Base-by-base conservation (phyloP, 2,113 vertebrate genomes). In the Oreochromis aureus region DNA sequence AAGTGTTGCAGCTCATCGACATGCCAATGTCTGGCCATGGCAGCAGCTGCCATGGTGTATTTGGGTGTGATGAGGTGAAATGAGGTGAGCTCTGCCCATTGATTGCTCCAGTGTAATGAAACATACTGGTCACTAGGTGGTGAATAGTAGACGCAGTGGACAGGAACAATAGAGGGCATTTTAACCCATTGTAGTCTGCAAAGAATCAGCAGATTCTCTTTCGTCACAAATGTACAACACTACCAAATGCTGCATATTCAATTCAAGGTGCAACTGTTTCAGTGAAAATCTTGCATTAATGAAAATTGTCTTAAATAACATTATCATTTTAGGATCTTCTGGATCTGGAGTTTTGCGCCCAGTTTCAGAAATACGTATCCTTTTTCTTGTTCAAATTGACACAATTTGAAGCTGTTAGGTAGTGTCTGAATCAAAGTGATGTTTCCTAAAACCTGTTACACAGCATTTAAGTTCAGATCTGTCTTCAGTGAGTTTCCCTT, bases 281-380 rank as follows among this genome's bases (percentile, higher is more conserved):
- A 22, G 22, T 13, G 30, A 69, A 22, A 63, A 22, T 19, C 39
- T 63, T 82, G 66, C 24, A 30, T n/a, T 39, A 69, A 63, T 36
- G 6, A 6, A 86, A 81, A 44, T 9, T 51, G 39, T 82, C 6
- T 78, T 83, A 54, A 56, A 36, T 91, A 69, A 69, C 78, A 16
- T 80, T 30, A 55, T 92, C 56, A 84, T 94, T 94, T 93, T 90
- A 99, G 98, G 96, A 54, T 84, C 92, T 89, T 87, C 94, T 80
- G 93, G 92, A 63, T 55, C 96, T 55, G 95, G 93, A 89, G 89
- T 96, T 36, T 96, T 99, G 91, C 97, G 97, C 32, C 90, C 98
- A 90, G 97, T 99, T 71, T 97, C 98, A 91, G 99, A 99, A 97
- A 98, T 99, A 58, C 97, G 98, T 99, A 99, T 99, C 99, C 98